Conservation (phyloP, 2,797 vertebrate genomes). For the Astyanax mexicanus region DNA sequence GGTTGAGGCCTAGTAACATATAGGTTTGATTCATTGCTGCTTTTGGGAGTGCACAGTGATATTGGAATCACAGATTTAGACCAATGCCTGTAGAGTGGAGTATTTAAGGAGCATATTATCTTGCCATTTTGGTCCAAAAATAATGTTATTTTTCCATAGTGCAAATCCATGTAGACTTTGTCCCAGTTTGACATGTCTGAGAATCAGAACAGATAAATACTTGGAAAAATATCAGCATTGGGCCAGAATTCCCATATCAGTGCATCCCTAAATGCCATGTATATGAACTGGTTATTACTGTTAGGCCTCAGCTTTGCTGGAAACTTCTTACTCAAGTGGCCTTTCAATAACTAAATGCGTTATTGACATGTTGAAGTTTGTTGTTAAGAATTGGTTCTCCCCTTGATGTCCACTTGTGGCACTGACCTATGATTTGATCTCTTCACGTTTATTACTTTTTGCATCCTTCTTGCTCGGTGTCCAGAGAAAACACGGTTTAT, state of each 20-base stretch:
- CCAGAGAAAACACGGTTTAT: background rate
- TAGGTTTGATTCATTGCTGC: constrained; percentile 9
- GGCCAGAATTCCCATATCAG: background rate
- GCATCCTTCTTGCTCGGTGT: constrained; percentile 8
- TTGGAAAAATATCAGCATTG: too few species aligned
- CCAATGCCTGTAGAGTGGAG: too few species aligned
- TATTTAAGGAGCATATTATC: too few species aligned
- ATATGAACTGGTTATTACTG: background rate
- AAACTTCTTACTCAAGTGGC: constrained; percentile 28
- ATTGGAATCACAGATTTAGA: background rate
- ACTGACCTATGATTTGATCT: constrained; percentile 63
- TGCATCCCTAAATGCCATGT: background rate
- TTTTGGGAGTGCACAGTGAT: background rate
- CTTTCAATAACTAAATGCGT: constrained; percentile 68
- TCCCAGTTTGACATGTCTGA: too few species aligned
- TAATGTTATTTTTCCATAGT: too few species aligned
- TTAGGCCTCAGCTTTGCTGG: constrained; percentile 38
- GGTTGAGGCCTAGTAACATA: constrained; percentile 15
- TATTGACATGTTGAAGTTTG: constrained; percentile 69
- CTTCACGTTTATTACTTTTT: constrained; percentile 60
- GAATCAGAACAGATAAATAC: too few species aligned
- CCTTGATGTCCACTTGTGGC: constrained; percentile 71
- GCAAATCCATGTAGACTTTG: too few species aligned
- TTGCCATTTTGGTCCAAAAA: too few species aligned
- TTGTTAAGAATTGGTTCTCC: constrained; percentile 75